phyloP scores from a whole-genome alignment of 2,797 vertebrate species.

The Sebastes minor region DNA sequence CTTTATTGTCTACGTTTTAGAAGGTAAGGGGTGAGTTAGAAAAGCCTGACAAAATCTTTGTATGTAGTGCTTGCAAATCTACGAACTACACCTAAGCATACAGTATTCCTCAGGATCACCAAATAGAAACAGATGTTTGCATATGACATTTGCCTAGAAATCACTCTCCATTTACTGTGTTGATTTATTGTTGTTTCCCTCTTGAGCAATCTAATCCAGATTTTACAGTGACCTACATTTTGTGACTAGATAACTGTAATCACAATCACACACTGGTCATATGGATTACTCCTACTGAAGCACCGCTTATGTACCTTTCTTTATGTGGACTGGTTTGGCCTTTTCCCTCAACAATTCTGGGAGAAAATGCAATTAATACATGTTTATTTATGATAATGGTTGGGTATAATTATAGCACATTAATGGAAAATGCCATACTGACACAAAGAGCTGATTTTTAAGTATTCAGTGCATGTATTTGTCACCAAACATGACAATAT shows the following conservation, averaged over 20 bases:
- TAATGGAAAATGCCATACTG: background rate
- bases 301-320: constrained; percentile 38
- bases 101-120: background rate
- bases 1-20: background rate
- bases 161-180: background rate
- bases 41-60: background rate
- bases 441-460: background rate
- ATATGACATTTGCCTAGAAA: background rate
- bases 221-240: background rate
- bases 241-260: background rate
- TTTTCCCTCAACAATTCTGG: constrained; percentile 31
- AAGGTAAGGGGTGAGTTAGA: background rate
- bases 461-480: background rate
- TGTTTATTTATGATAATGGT: background rate
- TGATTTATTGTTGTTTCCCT: background rate
- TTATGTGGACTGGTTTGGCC: constrained; percentile 9
- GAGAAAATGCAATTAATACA: constrained; percentile 2
- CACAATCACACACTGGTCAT: background rate
- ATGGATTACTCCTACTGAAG: background rate
- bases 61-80: background rate
- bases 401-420: background rate
- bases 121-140: constrained; percentile 4
- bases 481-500: background rate
- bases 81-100: background rate
- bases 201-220: background rate